Percentiles rank a stretch among this genome's conserved stretches.
These are phyloP conservation scores for Tuberolachnus salignus DNA, from an alignment of 2,888 invertebrate genomes.

Conservation along the genomic window DNA sequence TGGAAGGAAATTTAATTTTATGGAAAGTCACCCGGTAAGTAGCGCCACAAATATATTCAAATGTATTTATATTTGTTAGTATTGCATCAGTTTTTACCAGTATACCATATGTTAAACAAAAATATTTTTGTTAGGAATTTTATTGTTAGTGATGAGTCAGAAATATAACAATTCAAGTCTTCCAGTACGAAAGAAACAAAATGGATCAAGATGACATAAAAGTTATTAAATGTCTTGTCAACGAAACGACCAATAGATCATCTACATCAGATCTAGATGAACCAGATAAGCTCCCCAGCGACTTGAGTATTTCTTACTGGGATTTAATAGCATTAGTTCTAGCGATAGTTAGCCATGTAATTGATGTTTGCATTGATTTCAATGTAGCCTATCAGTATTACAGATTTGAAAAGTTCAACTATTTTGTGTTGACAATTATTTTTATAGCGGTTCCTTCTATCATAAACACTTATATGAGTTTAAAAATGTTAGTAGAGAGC, in stretches of 20 bases:
- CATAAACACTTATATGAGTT: conserved; percentile 76
- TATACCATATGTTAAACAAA: background rate
- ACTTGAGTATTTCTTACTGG: conserved; percentile 47
- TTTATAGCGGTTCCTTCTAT: conserved; percentile 78
- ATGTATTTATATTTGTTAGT: no score
- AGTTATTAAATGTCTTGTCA: background rate
- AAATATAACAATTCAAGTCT: background rate
- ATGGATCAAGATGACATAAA: conserved; percentile 19
- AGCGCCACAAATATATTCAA: no score
- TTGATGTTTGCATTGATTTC: conserved; percentile 73
- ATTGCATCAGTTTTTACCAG: background rate
- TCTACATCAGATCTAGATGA: conserved; percentile 25
- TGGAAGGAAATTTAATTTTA: no score
- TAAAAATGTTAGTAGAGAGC: conserved; percentile 70
- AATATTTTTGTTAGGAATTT: background rate
- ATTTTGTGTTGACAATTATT: conserved; percentile 73
- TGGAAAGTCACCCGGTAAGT: background rate
- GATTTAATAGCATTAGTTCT: conserved; percentile 70
- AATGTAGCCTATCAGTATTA: conserved; percentile 74
- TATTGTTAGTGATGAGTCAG: conserved; percentile 18
- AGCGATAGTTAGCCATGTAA: conserved; percentile 73
- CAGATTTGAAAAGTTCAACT: conserved; percentile 65
- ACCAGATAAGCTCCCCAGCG: conserved; percentile 35
- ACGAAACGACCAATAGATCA: background rate
- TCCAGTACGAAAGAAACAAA: background rate